These are phyloP conservation scores for Pimpla rufipes DNA, from an alignment of 2,888 invertebrate genomes.

Conservation along the genomic window DNA sequence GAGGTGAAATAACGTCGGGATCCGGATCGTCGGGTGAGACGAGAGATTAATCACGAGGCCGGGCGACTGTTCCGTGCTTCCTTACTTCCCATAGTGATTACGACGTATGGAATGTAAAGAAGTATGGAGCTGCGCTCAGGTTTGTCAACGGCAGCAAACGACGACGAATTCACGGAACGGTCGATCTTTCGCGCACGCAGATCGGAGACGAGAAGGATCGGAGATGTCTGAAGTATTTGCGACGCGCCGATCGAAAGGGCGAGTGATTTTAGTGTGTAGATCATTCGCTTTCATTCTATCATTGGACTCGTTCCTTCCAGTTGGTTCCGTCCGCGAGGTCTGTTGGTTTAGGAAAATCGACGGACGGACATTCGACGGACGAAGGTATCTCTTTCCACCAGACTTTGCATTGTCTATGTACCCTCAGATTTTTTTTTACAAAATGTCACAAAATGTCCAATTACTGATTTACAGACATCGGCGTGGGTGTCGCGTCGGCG, in stretches of 20 bases:
- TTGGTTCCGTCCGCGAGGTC: neutral
- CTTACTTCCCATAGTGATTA: conserved; percentile 97
- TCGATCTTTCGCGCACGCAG: no score
- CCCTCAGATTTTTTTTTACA: neutral
- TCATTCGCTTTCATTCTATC: neutral
- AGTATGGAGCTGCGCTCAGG: conserved; percentile 92
- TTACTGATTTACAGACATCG: conserved; percentile 13
- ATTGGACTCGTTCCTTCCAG: neutral
- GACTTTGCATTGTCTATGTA: neutral
- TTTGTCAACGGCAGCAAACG: conserved; percentile 67
- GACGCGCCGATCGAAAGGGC: neutral
- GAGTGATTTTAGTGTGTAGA: conserved; percentile 39
- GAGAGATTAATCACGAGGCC: conserved; percentile 80
- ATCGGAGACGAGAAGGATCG: neutral
- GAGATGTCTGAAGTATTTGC: neutral
- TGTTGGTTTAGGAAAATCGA: neutral
- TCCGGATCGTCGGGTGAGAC: neutral
- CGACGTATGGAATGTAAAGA: conserved; percentile 98
- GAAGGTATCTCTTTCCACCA: conserved; percentile 8
- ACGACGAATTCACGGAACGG: neutral
- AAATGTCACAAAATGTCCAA: neutral
- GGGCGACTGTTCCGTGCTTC: conserved; percentile 96
- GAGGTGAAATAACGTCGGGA: conserved; percentile 14
- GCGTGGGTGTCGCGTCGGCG: neutral
- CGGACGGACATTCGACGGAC: neutral